Percentiles rank a stretch among this genome's conserved stretches.
Conservation (phyloP, 2,888 invertebrate species). For the Ennomos fuscantarius region DNA sequence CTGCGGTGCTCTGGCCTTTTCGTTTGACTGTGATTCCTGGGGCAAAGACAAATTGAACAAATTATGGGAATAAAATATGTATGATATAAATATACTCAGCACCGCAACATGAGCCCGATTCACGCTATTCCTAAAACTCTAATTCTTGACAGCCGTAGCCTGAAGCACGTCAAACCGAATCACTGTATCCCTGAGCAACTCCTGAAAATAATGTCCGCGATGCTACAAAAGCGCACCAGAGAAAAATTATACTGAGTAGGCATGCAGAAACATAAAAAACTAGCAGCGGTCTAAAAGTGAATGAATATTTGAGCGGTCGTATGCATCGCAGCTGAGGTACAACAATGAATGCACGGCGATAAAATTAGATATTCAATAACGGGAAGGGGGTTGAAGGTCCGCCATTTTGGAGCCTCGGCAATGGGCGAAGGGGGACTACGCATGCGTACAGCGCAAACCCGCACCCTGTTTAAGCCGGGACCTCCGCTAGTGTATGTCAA, state of each 20-base stretch:
- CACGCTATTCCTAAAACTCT: no score
- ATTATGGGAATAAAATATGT: no score
- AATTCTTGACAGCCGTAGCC: no score
- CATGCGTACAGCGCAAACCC: slow-evolving; percentile 74
- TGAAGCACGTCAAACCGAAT: no score
- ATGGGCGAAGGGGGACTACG: slow-evolving; percentile 74
- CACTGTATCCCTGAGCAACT: neutral
- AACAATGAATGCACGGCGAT: slow-evolving; percentile 75
- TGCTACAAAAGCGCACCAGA: slow-evolving; percentile 19
- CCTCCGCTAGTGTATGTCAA: slow-evolving; percentile 79
- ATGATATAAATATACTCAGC: no score
- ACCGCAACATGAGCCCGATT: no score
- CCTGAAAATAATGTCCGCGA: slow-evolving; percentile 23
- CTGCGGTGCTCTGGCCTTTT: no score
- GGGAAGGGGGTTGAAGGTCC: slow-evolving; percentile 78
- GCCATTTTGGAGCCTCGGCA: slow-evolving; percentile 79
- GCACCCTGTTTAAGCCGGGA: slow-evolving; percentile 80
- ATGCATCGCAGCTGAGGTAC: slow-evolving; percentile 60
- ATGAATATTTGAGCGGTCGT: slow-evolving; percentile 52
- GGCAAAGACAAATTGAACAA: no score
- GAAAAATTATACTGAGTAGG: no score
- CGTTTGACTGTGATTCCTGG: no score
- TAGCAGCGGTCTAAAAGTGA: slow-evolving; percentile 26
- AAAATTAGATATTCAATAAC: slow-evolving; percentile 85
- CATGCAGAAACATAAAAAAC: slow-evolving; percentile 3